phyloP scores from a whole-genome alignment of 2,888 invertebrate species.

The Sturmia bella region DNA sequence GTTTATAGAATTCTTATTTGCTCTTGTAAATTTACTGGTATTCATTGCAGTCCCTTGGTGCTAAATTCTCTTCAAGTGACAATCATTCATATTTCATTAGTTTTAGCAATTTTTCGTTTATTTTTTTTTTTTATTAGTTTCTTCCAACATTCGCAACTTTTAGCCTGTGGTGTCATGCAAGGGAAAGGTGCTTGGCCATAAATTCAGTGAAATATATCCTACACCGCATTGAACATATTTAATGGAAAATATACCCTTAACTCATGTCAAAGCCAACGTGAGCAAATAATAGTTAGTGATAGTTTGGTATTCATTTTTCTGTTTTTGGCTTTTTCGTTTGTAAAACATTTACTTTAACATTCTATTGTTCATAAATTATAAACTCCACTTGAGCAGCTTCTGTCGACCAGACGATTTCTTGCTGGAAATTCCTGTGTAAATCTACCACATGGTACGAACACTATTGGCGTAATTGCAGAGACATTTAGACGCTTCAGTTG shows the following conservation, averaged over 20 bases:
- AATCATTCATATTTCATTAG: slow-evolving; percentile 66
- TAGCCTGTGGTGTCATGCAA: slow-evolving; percentile 14
- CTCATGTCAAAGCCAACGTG: slow-evolving; percentile 36
- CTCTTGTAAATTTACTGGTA: not conserved
- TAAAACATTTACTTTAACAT: slow-evolving; percentile 27
- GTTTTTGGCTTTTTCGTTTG: slow-evolving; percentile 7
- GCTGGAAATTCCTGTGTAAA: slow-evolving; percentile 12
- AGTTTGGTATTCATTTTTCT: slow-evolving; percentile 50
- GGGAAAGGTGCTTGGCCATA: not conserved
- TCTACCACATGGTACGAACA: not conserved
- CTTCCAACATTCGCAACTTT: not conserved
- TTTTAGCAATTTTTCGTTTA: slow-evolving; percentile 20
- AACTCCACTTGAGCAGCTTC: slow-evolving; percentile 36
- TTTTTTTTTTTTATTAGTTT: not conserved
- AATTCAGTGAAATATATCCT: not conserved
- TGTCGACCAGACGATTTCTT: not conserved
- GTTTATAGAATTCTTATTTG: not conserved
- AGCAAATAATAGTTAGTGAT: slow-evolving; percentile 66
- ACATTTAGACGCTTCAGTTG: slow-evolving; percentile 49
- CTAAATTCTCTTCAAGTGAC: slow-evolving; percentile 54
- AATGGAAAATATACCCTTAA: not conserved
- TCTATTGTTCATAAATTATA: slow-evolving; percentile 67
- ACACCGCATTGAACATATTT: not conserved
- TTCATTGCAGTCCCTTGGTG: slow-evolving; percentile 19
- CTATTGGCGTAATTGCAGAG: slow-evolving; percentile 54